phyloP scores from a whole-genome alignment of 2,888 invertebrate species.

The Tinea trinotella region DNA sequence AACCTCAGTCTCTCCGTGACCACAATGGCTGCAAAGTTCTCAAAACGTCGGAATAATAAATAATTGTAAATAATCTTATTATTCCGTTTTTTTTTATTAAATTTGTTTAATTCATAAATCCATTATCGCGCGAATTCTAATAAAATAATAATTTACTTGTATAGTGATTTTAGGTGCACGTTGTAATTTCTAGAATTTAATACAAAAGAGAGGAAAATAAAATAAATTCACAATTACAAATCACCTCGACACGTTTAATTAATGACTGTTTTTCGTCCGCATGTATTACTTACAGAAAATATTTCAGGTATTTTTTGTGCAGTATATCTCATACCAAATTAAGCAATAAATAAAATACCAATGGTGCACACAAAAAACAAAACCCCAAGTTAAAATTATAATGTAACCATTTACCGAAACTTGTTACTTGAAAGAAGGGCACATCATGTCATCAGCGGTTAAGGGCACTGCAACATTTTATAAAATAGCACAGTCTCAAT shows the following conservation, averaged over 20 bases:
- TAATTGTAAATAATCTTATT: no score
- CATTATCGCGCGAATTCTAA: no score
- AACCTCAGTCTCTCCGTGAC: no score
- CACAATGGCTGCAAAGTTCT: no score
- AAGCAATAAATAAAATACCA: conserved; percentile 3
- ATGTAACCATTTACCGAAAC: conserved; percentile 4
- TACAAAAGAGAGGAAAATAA: no score
- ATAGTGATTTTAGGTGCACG: no score
- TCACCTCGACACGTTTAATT: neutral
- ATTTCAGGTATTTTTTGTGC: neutral
- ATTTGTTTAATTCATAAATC: no score
- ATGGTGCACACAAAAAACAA: neutral
- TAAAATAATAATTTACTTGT: no score
- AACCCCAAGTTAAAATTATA: conserved; percentile 1
- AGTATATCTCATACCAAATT: neutral
- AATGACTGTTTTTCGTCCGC: neutral
- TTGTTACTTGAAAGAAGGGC: conserved; percentile 9
- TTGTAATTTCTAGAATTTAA: no score
- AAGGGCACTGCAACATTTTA: neutral
- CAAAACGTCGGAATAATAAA: no score
- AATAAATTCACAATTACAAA: no score
- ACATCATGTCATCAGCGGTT: conserved; percentile 5
- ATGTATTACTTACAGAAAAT: neutral
- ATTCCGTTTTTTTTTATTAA: no score
- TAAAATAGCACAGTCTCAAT: conserved; percentile 16